Percentiles rank a stretch among this genome's conserved stretches.
These are phyloP conservation scores for Epinephelus cyanopodus DNA, from an alignment of 2,113 vertebrate genomes.

Conservation along the genomic window DNA sequence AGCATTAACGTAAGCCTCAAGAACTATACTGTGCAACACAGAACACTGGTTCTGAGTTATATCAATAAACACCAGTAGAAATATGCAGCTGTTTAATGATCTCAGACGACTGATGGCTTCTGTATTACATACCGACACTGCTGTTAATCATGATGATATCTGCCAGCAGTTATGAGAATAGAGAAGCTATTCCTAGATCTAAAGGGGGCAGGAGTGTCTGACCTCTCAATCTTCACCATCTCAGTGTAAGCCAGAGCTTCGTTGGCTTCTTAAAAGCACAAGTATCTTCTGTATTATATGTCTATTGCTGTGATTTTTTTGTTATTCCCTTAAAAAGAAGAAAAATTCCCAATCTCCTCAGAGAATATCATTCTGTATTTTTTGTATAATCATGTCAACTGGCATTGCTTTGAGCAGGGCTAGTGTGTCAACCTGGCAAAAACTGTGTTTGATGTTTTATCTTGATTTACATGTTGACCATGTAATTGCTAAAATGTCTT, in stretches of 20 bases:
- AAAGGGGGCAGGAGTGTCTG: constrained; percentile 26
- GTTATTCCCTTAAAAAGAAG: constrained; percentile 5
- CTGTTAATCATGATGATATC: constrained; percentile 29
- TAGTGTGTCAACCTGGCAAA: constrained; percentile 44
- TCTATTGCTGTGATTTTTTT: constrained; percentile 66
- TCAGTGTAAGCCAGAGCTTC: constrained; percentile 51
- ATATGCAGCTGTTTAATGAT: constrained; percentile 42
- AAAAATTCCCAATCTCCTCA: background rate
- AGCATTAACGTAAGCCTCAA: constrained; percentile 27
- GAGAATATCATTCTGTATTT: constrained; percentile 55
- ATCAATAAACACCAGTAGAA: constrained; percentile 28
- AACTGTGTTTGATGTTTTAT: constrained; percentile 67
- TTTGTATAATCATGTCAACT: constrained; percentile 45
- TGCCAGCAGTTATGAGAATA: constrained; percentile 31
- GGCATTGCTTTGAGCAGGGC: constrained; percentile 56
- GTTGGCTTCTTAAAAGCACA: constrained; percentile 76
- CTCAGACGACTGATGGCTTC: constrained; percentile 10
- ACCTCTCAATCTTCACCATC: constrained; percentile 40
- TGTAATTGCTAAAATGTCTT: constrained; percentile 67
- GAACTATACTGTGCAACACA: constrained; percentile 41
- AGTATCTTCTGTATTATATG: constrained; percentile 63
- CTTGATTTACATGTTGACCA: constrained; percentile 79
- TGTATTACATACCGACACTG: constrained; percentile 27
- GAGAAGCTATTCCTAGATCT: constrained; percentile 17
- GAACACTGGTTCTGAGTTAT: constrained; percentile 24